Conservation (phyloP, 2,797 vertebrate species). For the Adrianichthys oophorus region DNA sequence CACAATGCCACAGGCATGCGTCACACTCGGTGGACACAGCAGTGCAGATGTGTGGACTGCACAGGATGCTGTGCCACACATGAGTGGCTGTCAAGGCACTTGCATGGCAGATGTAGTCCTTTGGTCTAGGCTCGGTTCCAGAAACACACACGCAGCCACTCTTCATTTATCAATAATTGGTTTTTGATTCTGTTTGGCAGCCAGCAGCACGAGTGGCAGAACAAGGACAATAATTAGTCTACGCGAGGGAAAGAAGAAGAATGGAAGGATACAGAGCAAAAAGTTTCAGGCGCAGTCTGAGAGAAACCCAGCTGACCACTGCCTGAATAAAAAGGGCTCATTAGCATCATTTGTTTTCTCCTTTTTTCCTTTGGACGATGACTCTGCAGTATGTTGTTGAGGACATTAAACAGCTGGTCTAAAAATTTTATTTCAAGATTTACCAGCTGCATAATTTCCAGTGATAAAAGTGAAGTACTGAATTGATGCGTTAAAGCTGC, state of each 20-base stretch:
- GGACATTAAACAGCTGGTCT: too few species aligned
- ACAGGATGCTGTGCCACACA: constrained; percentile 67
- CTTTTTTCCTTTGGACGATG: background rate
- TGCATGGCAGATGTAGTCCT: constrained; percentile 68
- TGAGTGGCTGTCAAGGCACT: constrained; percentile 66
- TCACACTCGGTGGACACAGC: constrained; percentile 15
- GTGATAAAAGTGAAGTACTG: background rate
- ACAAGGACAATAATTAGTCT: constrained; percentile 64
- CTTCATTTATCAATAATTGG: constrained; percentile 74
- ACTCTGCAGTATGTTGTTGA: background rate
- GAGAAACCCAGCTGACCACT: constrained; percentile 16
- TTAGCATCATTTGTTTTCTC: background rate
- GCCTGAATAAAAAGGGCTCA: background rate
- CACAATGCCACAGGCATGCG: constrained; percentile 40
- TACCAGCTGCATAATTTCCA: too few species aligned
- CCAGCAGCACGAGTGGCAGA: constrained; percentile 48
- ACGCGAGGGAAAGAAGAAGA: constrained; percentile 50
- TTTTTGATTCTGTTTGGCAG: constrained; percentile 74
- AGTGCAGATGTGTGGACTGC: constrained; percentile 68
- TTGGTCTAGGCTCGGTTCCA: constrained; percentile 64
- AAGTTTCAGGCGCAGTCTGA: constrained; percentile 29
- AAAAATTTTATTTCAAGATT: background rate
- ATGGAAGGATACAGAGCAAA: constrained; percentile 19
- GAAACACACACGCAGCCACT: constrained; percentile 55
- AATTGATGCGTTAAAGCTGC: too few species aligned